Evolutionary conservation across 2,888 invertebrate genomes (phyloP).

Genomic region (Cybosia mesomella): DNA sequence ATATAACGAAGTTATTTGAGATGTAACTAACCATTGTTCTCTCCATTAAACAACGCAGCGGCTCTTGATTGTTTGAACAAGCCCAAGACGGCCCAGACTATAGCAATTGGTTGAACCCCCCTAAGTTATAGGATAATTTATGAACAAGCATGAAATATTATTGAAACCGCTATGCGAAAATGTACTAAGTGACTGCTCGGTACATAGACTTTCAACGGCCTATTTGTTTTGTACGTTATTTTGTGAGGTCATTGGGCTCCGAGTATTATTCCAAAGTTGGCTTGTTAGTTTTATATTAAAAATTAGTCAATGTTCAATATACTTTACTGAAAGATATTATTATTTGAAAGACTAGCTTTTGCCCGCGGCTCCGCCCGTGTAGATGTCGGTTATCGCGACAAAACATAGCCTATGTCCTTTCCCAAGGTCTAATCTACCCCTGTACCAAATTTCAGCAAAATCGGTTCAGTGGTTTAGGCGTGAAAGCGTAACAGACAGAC

Average conservation of each 20-base stretch:
- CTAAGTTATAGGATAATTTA: slow-evolving; percentile 54
- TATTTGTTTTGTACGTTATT: slow-evolving; percentile 16
- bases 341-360: too few species aligned
- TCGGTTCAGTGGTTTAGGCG: too few species aligned
- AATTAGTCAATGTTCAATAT: not conserved
- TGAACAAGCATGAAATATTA: slow-evolving; percentile 50
- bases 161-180: slow-evolving; percentile 25
- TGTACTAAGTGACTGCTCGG: not conserved
- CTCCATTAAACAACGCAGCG: slow-evolving; percentile 41
- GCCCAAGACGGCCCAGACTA: slow-evolving; percentile 36
- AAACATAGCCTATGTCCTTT: too few species aligned
- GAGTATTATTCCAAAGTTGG: not conserved
- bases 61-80: slow-evolving; percentile 50
- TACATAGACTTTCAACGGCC: not conserved
- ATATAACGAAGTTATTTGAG: slow-evolving; percentile 47
- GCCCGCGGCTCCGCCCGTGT: too few species aligned
- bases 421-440: too few species aligned
- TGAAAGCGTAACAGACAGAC: too few species aligned
- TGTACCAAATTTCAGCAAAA: too few species aligned
- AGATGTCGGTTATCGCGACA: too few species aligned
- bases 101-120: slow-evolving; percentile 48
- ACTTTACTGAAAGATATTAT: too few species aligned
- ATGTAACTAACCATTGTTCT: slow-evolving; percentile 54
- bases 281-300: slow-evolving; percentile 9
- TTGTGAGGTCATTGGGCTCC: not conserved